A percentile compares a stretch with the other conserved stretches of the same genome.
Evolutionary conservation across 2,113 vertebrate species (phyloP).

Genomic region (Camelus dromedarius): DNA sequence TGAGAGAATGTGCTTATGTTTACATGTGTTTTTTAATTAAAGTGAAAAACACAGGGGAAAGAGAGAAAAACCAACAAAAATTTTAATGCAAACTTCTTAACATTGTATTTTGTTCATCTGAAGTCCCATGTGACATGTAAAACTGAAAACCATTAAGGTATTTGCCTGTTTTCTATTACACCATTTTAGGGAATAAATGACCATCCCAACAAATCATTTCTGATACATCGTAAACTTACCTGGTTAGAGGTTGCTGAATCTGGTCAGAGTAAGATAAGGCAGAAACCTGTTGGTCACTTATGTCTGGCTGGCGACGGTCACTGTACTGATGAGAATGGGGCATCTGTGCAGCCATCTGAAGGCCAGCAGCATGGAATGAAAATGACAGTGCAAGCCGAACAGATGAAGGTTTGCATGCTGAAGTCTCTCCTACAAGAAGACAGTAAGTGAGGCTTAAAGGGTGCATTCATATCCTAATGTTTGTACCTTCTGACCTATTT

Average conservation of each 20-base stretch:
- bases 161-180: not conserved
- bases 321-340: conserved; percentile 99
- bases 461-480: not conserved
- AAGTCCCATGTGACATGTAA: not conserved
- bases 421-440: conserved; percentile 96
- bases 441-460: not conserved
- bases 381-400: conserved; percentile 99
- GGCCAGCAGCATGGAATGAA: conserved; percentile 99
- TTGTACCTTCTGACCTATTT: not conserved
- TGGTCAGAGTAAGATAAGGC: conserved; percentile 97
- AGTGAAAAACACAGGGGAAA: not conserved
- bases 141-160: not conserved
- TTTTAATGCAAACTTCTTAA: not conserved
- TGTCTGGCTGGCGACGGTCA: conserved; percentile 98
- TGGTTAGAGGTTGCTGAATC: conserved; percentile 96
- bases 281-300: conserved; percentile 98
- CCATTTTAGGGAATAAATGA: conserved; percentile 11
- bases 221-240: conserved; percentile 83
- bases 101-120: not conserved
- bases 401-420: conserved; percentile 99
- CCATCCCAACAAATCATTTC: not conserved
- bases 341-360: conserved; percentile 99
- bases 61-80: not conserved
- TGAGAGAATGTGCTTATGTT: not conserved
- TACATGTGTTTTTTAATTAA: not conserved